These are phyloP conservation scores for Nesogale talazaci DNA, from an alignment of 2,113 vertebrate species.

Conservation along the genomic window DNA sequence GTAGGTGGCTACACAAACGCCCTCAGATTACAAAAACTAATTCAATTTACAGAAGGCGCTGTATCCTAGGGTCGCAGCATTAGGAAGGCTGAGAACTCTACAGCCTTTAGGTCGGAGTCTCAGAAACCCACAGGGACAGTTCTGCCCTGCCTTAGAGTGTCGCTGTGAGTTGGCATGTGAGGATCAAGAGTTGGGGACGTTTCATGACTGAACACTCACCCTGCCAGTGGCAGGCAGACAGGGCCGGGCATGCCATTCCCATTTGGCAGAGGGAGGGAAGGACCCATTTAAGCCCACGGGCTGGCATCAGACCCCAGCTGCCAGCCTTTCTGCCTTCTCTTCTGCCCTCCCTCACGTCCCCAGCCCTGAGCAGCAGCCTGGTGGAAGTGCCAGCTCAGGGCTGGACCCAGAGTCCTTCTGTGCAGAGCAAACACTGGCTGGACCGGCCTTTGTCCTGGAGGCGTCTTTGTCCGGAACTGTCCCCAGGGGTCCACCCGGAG, in stretches of 20 bases:
- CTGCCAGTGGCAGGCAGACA: too few species aligned
- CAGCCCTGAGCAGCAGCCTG: neutral
- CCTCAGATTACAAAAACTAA: too few species aligned
- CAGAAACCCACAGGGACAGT: too few species aligned
- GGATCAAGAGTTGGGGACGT: too few species aligned
- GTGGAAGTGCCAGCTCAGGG: neutral
- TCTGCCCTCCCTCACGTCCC: neutral
- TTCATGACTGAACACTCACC: fast-evolving
- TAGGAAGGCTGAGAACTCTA: too few species aligned
- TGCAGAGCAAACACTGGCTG: neutral
- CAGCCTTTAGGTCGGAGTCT: too few species aligned
- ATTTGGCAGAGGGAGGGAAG: neutral
- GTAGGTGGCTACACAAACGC: too few species aligned
- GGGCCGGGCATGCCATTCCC: neutral
- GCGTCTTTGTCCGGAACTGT: too few species aligned
- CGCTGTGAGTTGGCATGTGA: too few species aligned
- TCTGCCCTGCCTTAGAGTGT: too few species aligned
- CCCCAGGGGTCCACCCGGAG: neutral
- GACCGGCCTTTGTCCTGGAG: neutral
- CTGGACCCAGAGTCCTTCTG: neutral
- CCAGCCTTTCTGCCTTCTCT: neutral
- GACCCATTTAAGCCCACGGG: neutral
- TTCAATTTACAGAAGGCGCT: too few species aligned
- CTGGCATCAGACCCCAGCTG: neutral
- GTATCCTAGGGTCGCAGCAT: too few species aligned